These are phyloP conservation scores for Coendou prehensilis DNA, from an alignment of 2,797 vertebrate species.

Conservation along the genomic window DNA sequence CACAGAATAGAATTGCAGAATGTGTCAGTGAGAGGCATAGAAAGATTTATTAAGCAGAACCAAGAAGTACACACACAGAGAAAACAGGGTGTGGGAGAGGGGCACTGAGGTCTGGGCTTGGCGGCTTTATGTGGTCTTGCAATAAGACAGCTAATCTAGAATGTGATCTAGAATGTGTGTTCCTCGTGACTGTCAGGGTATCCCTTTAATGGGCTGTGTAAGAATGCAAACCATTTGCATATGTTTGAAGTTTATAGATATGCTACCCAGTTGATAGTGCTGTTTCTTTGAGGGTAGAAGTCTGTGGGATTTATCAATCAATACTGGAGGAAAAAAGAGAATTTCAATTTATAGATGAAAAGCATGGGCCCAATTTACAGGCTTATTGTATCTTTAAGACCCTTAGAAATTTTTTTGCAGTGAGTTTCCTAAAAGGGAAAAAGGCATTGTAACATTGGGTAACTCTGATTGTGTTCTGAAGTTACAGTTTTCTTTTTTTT, in stretches of 20 bases:
- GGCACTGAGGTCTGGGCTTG: neutral
- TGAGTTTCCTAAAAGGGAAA: neutral
- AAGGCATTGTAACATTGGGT: neutral
- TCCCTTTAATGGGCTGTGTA: neutral
- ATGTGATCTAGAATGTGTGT: neutral
- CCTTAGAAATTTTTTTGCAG: neutral
- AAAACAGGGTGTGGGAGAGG: neutral
- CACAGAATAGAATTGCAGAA: neutral
- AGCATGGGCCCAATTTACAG: neutral
- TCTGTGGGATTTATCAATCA: neutral
- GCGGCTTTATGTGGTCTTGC: neutral
- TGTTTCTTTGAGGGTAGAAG: neutral
- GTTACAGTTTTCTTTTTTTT: neutral
- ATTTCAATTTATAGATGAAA: neutral
- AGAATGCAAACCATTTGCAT: neutral
- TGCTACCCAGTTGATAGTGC: neutral
- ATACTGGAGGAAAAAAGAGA: neutral
- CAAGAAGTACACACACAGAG: neutral
- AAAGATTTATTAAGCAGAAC: neutral
- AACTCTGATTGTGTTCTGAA: neutral
- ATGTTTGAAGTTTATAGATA: neutral
- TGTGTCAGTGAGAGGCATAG: neutral
- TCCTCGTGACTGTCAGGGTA: neutral
- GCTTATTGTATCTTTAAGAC: neutral
- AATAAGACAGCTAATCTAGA: neutral